These are phyloP conservation scores for Eutrigla gurnardus DNA, from an alignment of 2,797 vertebrate species.

Conservation along the genomic window DNA sequence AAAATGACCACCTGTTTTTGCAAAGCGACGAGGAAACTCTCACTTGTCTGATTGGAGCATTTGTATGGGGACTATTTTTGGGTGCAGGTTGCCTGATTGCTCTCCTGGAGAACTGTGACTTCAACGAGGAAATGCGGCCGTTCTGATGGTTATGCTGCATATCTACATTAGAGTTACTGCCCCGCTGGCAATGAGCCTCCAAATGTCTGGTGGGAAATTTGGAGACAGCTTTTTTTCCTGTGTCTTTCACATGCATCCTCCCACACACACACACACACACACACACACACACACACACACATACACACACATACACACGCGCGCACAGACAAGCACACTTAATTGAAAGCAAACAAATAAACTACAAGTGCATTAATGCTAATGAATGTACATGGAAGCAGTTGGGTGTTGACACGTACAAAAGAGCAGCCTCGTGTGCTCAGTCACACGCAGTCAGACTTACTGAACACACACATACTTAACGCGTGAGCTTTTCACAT, in stretches of 20 bases:
- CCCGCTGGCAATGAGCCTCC: conserved; percentile 51
- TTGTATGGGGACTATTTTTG: conserved; percentile 60
- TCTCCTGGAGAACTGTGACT: conserved; percentile 63
- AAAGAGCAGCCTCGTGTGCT: conserved; percentile 51
- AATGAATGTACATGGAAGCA: conserved; percentile 67
- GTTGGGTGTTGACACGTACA: conserved; percentile 56
- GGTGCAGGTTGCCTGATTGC: conserved; percentile 67
- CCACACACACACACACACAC: conserved; percentile 34
- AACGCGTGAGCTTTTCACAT: conserved; percentile 16
- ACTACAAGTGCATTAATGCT: conserved; percentile 63
- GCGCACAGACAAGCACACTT: conserved; percentile 30
- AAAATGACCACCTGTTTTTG: conserved; percentile 78
- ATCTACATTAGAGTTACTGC: conserved; percentile 49
- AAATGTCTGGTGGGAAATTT: conserved; percentile 57
- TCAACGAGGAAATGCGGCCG: conserved; percentile 59
- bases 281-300: conserved; percentile 26
- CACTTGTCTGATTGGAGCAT: conserved; percentile 71
- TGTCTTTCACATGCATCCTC: conserved; percentile 40
- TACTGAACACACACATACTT: conserved; percentile 46
- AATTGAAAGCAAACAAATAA: conserved; percentile 56
- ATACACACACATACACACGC: conserved; percentile 20
- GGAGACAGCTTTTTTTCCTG: conserved; percentile 35
- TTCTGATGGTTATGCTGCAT: conserved; percentile 63
- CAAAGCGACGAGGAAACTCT: conserved; percentile 63
- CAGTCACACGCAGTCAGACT: conserved; percentile 43